phyloP scores from a whole-genome alignment of 2,113 vertebrate species.

The Anolis carolinensis region DNA sequence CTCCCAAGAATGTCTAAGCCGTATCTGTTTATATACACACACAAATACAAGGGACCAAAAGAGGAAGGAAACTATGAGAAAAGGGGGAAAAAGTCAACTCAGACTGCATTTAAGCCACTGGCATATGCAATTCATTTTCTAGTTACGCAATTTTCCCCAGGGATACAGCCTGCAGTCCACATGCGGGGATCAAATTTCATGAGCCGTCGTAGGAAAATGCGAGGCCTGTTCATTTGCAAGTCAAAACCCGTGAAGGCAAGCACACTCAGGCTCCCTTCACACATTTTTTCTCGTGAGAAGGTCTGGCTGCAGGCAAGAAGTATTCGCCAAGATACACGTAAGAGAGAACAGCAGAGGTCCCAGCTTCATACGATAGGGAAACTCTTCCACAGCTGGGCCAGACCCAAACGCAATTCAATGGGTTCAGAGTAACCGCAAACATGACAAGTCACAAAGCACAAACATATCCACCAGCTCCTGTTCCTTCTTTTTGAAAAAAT shows the following conservation, averaged over 20 bases:
- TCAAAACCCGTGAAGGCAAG: slow-evolving; percentile 75
- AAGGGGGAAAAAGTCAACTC: slow-evolving; percentile 75
- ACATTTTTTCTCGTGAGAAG: slow-evolving; percentile 40
- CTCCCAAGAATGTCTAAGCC: fast-evolving
- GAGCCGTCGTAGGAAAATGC: slow-evolving; percentile 78
- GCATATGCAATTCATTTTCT: slow-evolving; percentile 83
- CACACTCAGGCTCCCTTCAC: slow-evolving; percentile 62
- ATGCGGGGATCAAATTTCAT: slow-evolving; percentile 78
- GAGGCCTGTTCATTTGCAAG: slow-evolving; percentile 78
- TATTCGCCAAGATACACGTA: slow-evolving; percentile 58
- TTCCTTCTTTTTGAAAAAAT: not conserved
- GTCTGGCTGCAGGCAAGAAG: slow-evolving; percentile 55
- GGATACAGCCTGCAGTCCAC: slow-evolving; percentile 76
- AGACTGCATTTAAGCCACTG: slow-evolving; percentile 67
- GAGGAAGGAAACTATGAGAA: slow-evolving; percentile 74
- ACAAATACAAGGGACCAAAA: slow-evolving; percentile 64
- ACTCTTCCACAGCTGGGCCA: not conserved
- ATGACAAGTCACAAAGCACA: not conserved
- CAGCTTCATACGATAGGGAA: slow-evolving; percentile 43
- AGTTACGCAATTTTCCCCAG: slow-evolving; percentile 78
- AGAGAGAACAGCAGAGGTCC: slow-evolving; percentile 32
- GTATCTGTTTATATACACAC: slow-evolving; percentile 44
- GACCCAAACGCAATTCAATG: not conserved
- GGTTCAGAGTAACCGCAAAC: not conserved
- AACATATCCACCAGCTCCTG: not conserved